Percentiles rank a stretch among this genome's conserved stretches.
Evolutionary conservation across 2,797 vertebrate genomes (phyloP).

Genomic region (Malacoctenus gilli): DNA sequence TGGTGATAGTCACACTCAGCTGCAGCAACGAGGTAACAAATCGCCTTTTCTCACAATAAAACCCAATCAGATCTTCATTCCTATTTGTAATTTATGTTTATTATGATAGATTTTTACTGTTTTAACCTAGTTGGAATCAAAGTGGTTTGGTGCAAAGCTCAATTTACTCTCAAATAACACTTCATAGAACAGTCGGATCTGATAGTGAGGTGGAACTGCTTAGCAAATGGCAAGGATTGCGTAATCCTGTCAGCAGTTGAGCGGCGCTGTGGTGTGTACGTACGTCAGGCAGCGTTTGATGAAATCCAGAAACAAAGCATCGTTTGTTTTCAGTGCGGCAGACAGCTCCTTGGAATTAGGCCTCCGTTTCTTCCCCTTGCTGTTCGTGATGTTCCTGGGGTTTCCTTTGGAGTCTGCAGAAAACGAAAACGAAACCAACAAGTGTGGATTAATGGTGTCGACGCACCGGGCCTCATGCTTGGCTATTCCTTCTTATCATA

Average conservation of each 20-base stretch:
- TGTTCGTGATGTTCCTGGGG: conserved; percentile 89
- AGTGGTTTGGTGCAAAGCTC: too few relatives aligned
- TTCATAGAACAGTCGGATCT: too few relatives aligned
- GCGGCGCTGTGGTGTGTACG: conserved; percentile 46
- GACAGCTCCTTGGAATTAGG: conserved; percentile 89
- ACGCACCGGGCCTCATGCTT: neutral
- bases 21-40: too few relatives aligned
- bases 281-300: conserved; percentile 89
- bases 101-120: too few relatives aligned
- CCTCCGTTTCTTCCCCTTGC: conserved; percentile 89
- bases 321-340: conserved; percentile 85
- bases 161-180: too few relatives aligned
- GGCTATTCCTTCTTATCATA: neutral
- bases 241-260: neutral
- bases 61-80: too few relatives aligned
- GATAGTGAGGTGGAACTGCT: too few relatives aligned
- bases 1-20: too few relatives aligned
- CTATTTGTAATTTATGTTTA: too few relatives aligned
- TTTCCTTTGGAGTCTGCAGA: conserved; percentile 90
- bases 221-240: neutral
- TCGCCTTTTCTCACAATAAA: too few relatives aligned
- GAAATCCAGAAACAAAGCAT: conserved; percentile 89
- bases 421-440: conserved; percentile 7
- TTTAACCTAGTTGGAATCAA: too few relatives aligned
- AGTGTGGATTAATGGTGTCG: neutral